Percentiles rank a stretch among this genome's conserved stretches.
phyloP scores from a whole-genome alignment of 2,888 invertebrate species.

The Aphodius granarius region DNA sequence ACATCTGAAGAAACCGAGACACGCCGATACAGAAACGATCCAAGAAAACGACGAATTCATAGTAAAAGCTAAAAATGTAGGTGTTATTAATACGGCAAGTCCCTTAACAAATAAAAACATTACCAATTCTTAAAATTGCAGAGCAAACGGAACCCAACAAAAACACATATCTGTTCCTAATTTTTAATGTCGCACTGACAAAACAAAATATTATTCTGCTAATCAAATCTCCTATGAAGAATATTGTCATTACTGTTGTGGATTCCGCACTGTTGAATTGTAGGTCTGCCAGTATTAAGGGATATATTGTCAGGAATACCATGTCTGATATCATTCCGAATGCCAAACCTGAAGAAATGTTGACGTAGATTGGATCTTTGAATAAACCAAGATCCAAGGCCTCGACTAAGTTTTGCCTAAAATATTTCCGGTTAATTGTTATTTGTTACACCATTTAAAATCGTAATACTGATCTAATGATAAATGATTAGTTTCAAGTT shows the following conservation, averaged over 20 bases:
- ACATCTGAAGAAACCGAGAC: slow-evolving; percentile 70
- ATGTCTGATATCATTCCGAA: slow-evolving; percentile 70
- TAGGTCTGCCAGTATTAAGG: slow-evolving; percentile 62
- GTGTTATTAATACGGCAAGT: not conserved
- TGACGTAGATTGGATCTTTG: slow-evolving; percentile 66
- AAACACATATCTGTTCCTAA: slow-evolving; percentile 67
- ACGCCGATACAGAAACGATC: slow-evolving; percentile 61
- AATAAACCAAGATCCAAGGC: slow-evolving; percentile 65
- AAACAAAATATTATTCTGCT: slow-evolving; percentile 67
- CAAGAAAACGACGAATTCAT: slow-evolving; percentile 60
- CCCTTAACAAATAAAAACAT: too few species aligned
- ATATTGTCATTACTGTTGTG: slow-evolving; percentile 69
- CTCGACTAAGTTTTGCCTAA: slow-evolving; percentile 42
- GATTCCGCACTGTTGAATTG: slow-evolving; percentile 63
- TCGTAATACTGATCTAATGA: too few species aligned
- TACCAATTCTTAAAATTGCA: slow-evolving; percentile 61
- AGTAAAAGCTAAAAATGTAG: slow-evolving; percentile 56
- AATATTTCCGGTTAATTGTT: not conserved
- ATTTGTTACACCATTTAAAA: too few species aligned
- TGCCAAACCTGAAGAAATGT: slow-evolving; percentile 70
- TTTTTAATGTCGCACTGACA: slow-evolving; percentile 62
- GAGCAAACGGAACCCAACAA: slow-evolving; percentile 66
- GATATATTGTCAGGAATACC: slow-evolving; percentile 70
- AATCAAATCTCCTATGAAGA: slow-evolving; percentile 68
- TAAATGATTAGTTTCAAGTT: too few species aligned